Base-by-base conservation (phyloP, 37 sponge, comb jelly and placozoan genomes). In the Aplysina aerophoba region DNA sequence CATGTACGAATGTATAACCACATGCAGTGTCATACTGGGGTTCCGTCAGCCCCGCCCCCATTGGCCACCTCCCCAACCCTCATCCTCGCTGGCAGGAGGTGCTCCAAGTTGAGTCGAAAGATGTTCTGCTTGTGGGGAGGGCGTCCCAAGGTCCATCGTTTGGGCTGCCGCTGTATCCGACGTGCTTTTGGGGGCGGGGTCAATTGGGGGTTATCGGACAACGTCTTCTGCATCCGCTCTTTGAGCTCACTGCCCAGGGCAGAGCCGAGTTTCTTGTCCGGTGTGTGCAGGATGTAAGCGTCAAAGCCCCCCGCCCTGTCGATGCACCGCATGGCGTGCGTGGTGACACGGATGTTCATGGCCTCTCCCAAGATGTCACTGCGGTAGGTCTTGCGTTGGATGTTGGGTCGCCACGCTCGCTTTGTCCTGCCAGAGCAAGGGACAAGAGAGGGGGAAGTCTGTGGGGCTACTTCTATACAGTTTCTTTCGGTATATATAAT, bases 271-370 rank as follows among this genome's bases (percentile, higher is more conserved):
- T 92, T 92, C 67, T 72, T 74, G 34, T 89, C 90, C 0, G 92
- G 88, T 39, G 96, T 95, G 87, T 95, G 88, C 65, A 88, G 86
- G 33, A 95, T 87, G 84, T 95, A 95, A 17, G 78, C 83, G 57
- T 95, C 96, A 37, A 95, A 90, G 4, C 93, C 92, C 37, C 96
- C 96, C 13, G 93, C 93, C 73, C 90, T 95, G 86, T 95, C 96
- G 33, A 95, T 95, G 20, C 88, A 88, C 55, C 96, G 81, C 90
- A 95, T 91, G 50, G 85, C 92, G 72, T 71, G 30, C 8, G 91
- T 87, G 20, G 96, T 89, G 21, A 95, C 73, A 35, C 85, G 64
- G 16, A 95, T 44, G 0, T 30, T 56, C 60, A 92, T 57, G 0
- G 63, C 83, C 21, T 56, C 38, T 39, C 58, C 87, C 34, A 95